phyloP scores from a whole-genome alignment of 2,113 vertebrate species.

The Strix aluco region DNA sequence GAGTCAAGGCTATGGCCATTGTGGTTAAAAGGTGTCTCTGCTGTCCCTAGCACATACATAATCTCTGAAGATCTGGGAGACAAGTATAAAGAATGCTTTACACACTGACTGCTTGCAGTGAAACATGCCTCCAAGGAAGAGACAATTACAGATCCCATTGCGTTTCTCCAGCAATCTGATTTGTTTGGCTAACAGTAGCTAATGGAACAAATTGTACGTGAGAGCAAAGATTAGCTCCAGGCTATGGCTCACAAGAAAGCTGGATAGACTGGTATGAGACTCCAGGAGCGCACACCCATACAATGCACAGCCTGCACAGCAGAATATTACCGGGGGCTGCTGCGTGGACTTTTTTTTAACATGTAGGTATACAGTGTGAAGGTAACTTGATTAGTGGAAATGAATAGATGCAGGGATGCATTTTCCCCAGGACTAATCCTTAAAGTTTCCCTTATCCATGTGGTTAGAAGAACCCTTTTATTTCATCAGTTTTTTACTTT shows the following conservation, averaged over 20 bases:
- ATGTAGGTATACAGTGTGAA: background rate
- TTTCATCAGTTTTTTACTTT: background rate
- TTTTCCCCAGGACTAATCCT: background rate
- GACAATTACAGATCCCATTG: background rate
- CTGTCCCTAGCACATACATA: background rate
- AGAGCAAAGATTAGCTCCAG: background rate
- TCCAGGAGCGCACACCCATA: background rate
- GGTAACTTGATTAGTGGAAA: background rate
- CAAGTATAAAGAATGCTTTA: background rate
- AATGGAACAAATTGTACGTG: background rate
- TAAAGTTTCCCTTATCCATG: background rate
- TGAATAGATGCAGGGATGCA: background rate
- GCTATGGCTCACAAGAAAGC: background rate
- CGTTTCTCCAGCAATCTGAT: background rate
- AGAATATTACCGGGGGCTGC: background rate
- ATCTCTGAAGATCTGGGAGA: background rate
- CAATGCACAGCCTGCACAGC: background rate
- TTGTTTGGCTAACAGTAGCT: background rate
- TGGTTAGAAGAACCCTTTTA: background rate
- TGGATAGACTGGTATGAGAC: background rate
- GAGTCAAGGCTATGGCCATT: background rate
- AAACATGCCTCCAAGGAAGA: background rate
- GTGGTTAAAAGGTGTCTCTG: background rate
- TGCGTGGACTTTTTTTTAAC: fast-evolving
- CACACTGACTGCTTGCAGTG: background rate